These are phyloP conservation scores for Metopolophium dirhodum DNA, from an alignment of 1,140 invertebrate genomes.

Conservation along the genomic window DNA sequence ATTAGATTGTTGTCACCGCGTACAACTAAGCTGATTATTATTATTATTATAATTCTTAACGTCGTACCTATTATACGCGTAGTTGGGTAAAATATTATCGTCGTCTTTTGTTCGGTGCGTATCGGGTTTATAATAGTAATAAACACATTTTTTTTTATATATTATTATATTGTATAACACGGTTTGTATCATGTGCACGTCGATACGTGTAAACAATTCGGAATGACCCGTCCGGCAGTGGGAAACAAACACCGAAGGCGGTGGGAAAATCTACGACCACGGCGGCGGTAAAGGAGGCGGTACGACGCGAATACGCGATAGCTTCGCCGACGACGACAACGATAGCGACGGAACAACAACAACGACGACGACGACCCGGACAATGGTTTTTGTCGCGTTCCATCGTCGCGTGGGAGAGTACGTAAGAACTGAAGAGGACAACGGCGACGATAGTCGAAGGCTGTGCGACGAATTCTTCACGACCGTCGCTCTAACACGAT, in stretches of 20 bases:
- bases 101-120: not conserved
- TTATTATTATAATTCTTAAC: not conserved
- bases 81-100: not conserved
- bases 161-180: too few relatives aligned
- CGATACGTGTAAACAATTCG: not conserved
- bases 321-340: too few relatives aligned
- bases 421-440: not conserved
- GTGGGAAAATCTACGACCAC: not conserved
- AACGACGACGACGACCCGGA: not conserved
- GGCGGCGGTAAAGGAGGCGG: not conserved
- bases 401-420: not conserved
- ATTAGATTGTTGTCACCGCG: not conserved
- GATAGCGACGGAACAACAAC: not conserved
- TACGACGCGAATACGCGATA: not conserved
- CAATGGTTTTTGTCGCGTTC: constrained; percentile 46
- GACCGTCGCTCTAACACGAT: not conserved
- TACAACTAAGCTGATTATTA: not conserved
- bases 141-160: too few relatives aligned
- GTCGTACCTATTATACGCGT: not conserved
- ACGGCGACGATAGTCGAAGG: not conserved
- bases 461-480: not conserved
- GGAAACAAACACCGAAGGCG: not conserved
- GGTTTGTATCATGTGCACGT: not conserved
- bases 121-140: not conserved
- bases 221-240: not conserved